phyloP scores from a whole-genome alignment of 2,113 vertebrate genomes.

The Sinocyclocheilus anophthalmus region DNA sequence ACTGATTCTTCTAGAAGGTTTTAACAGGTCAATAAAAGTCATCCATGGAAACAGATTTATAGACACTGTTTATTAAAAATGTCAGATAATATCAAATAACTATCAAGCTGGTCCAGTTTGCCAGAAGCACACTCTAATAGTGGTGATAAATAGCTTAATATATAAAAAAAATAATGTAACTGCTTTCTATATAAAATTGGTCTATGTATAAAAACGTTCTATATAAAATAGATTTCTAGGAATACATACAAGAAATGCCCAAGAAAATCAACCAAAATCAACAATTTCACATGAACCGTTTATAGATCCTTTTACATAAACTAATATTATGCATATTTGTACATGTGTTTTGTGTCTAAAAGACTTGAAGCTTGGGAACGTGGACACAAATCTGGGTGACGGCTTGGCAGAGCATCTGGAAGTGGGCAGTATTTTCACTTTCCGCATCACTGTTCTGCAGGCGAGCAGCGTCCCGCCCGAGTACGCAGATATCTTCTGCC shows the following conservation, averaged over 20 bases:
- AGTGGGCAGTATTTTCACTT: slow-evolving; percentile 93
- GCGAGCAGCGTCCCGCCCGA: slow-evolving; percentile 89
- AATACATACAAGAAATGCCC: not conserved
- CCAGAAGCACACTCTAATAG: not conserved
- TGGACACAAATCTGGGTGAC: slow-evolving; percentile 88
- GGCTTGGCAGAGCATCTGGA: slow-evolving; percentile 86
- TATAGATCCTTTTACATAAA: not conserved
- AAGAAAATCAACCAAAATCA: not conserved
- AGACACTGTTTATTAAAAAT: not conserved
- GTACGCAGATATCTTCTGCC: slow-evolving; percentile 97
- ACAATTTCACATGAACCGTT: not conserved
- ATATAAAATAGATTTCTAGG: too few species aligned
- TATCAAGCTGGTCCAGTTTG: not conserved
- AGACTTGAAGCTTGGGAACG: slow-evolving; percentile 87
- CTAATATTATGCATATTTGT: not conserved
- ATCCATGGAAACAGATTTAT: not conserved
- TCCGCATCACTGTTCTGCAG: slow-evolving; percentile 95
- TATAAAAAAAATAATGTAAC: not conserved
- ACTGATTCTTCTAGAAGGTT: slow-evolving; percentile 5
- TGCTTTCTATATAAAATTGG: not conserved
- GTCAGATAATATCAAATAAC: not conserved
- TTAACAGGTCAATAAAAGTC: not conserved
- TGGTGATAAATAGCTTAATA: too few species aligned
- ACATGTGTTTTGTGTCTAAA: slow-evolving; percentile 51
- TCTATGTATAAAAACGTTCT: too few species aligned